Conservation (phyloP, 2,797 vertebrate species). For the Karalla daura region DNA sequence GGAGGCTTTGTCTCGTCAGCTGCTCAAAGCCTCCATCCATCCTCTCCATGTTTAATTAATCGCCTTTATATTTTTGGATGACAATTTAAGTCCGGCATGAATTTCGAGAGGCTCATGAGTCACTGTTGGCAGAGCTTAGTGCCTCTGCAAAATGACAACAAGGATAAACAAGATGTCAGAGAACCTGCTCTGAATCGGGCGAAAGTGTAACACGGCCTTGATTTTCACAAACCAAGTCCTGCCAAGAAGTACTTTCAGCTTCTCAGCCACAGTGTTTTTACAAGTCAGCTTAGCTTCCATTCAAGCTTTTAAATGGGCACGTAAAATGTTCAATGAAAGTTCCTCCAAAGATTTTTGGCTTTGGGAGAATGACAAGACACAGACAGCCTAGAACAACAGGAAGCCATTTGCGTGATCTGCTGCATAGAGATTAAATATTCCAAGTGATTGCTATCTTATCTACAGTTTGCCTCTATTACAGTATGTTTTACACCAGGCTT, state of each 20-base stretch:
- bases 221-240: slow-evolving; percentile 34
- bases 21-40: slow-evolving; percentile 26
- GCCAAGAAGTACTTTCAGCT: slow-evolving; percentile 2
- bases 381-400: background rate
- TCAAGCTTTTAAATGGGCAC: background rate
- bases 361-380: background rate
- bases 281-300: background rate
- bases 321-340: background rate
- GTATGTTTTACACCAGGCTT: background rate
- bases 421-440: slow-evolving; percentile 11
- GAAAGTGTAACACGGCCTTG: slow-evolving; percentile 6
- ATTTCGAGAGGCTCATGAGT: slow-evolving; percentile 43
- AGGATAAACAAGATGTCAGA: slow-evolving; percentile 49
- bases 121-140: slow-evolving; percentile 32
- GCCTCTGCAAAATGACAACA: slow-evolving; percentile 38
- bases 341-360: slow-evolving; percentile 15
- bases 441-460: background rate
- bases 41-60: slow-evolving; percentile 64
- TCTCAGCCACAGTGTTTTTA: background rate
- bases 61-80: slow-evolving; percentile 57
- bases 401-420: background rate
- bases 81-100: slow-evolving; percentile 43
- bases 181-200: slow-evolving; percentile 20
- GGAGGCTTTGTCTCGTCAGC: slow-evolving; percentile 28
- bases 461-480: slow-evolving; percentile 15